phyloP scores from a whole-genome alignment of 2,797 vertebrate genomes.

The Erethizon dorsatum region DNA sequence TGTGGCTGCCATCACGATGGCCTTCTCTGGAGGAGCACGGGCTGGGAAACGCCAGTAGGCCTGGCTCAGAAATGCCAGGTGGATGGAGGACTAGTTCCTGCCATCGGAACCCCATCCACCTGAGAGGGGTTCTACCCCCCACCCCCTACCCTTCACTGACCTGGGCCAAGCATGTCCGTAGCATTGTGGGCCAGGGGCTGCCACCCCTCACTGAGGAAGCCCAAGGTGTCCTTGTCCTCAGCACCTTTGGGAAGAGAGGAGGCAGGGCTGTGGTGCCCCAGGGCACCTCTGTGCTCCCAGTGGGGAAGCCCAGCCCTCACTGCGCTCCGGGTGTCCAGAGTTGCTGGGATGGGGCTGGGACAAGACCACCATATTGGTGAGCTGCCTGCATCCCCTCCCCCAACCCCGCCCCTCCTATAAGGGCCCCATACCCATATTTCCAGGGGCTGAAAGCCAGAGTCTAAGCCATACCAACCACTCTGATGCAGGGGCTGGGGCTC shows the following conservation, averaged over 20 bases:
- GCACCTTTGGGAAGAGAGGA: slow-evolving; percentile 83
- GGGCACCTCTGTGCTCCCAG: neutral
- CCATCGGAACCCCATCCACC: neutral
- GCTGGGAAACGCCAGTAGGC: neutral
- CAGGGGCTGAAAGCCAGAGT: neutral
- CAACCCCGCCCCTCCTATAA: neutral
- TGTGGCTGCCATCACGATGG: neutral
- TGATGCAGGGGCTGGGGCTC: neutral
- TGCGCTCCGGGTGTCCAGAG: neutral
- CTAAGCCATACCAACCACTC: neutral
- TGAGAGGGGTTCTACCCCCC: neutral
- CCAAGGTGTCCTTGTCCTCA: slow-evolving; percentile 73
- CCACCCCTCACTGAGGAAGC: slow-evolving; percentile 81
- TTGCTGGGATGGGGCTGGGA: slow-evolving; percentile 16
- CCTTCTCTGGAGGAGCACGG: neutral
- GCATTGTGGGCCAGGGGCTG: slow-evolving; percentile 90
- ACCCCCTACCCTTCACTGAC: slow-evolving; percentile 86
- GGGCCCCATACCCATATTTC: neutral
- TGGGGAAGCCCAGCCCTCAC: neutral
- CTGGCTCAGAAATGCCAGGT: neutral
- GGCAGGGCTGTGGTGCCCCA: neutral
- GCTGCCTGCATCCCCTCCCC: neutral
- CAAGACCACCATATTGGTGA: neutral
- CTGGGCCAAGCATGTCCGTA: slow-evolving; percentile 93
- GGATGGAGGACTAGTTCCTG: neutral